Base-by-base conservation (phyloP, 2,797 vertebrate genomes). In the Galaxias olidus region DNA sequence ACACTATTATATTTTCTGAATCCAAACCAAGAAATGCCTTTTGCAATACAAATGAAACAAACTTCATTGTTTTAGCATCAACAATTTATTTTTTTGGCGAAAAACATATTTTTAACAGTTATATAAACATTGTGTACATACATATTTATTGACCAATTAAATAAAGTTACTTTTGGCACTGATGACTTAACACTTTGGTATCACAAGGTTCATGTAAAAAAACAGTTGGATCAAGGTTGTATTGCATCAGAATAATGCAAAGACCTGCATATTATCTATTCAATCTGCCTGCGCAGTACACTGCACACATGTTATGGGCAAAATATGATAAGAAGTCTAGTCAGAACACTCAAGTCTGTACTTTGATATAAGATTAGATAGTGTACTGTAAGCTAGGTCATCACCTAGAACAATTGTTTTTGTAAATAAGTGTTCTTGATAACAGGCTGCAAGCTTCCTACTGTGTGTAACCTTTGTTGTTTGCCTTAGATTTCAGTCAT, bases 71-170 rank as follows among this genome's bases (percentile, higher is more conserved):
- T 14, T 63, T 63, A 59, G 73, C 67, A 80, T 72, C 67, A 75
- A 77, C 48, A 72, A 61, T 89, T 88, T 86, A 88, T 88, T 89
- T 83, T 78, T 87, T 88, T 87, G 79, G 81, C 52, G 3, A 30
- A 30, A 30, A 73, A 68, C 14, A 49, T 12, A 41, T 51, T 55
- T 56, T 70, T 75, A 83, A 56, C 79, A 74, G 74, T 84, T 84
- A 87, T 87, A 82, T 85, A 61, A 71, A 88, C 82, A 85, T 66
- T 59, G 72, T 77, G 82, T 82, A 81, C 71, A 81, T 47, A 15
- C n/a, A 20, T 64, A 47, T 14, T 42, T 53, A 12, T 48, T 69
- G n/a, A 61, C 14, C 12, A 12, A 47, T 14, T 4, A 12, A 46
- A 58, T 18, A 54, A 69, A 14, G 14, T 50, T 19, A 64, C 15